These are phyloP conservation scores for Galerucella pusilla DNA, from an alignment of 2,888 invertebrate genomes.

Conservation along the genomic window DNA sequence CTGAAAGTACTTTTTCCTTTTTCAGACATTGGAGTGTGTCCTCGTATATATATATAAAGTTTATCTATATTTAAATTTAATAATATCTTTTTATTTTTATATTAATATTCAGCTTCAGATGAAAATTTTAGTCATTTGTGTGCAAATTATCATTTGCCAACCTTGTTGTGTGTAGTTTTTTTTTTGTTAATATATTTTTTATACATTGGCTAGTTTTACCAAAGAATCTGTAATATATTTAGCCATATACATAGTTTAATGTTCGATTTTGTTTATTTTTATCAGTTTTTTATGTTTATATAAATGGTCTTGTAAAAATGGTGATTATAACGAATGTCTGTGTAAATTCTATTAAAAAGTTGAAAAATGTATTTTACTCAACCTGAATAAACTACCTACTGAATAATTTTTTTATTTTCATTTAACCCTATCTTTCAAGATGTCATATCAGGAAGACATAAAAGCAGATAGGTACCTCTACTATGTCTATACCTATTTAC, in stretches of 20 bases:
- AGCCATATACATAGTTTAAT: conserved; percentile 46
- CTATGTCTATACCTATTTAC: too few relatives aligned
- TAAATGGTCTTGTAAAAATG: conserved; percentile 59
- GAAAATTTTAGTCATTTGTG: conserved; percentile 48
- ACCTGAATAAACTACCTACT: conserved; percentile 56
- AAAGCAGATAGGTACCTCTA: not conserved
- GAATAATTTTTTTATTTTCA: conserved; percentile 11
- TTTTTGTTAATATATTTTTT: conserved; percentile 55
- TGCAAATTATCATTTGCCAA: conserved; percentile 49
- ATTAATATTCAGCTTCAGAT: conserved; percentile 41
- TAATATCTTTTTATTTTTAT: conserved; percentile 48
- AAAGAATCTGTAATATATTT: conserved; percentile 65
- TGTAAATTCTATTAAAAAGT: conserved; percentile 64
- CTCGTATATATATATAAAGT: conserved; percentile 37
- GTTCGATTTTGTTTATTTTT: conserved; percentile 49
- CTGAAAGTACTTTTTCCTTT: conserved; percentile 42
- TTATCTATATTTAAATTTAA: conserved; percentile 42
- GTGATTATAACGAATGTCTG: conserved; percentile 61
- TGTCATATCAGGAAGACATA: not conserved
- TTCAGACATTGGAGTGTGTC: conserved; percentile 37
- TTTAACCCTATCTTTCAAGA: not conserved
- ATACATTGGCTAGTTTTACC: conserved; percentile 65
- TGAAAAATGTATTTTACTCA: conserved; percentile 65
- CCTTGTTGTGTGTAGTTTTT: conserved; percentile 55
- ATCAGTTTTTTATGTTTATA: conserved; percentile 52